Conservation (phyloP, 2,113 vertebrate species). For the Ivindomyrus marchei region DNA sequence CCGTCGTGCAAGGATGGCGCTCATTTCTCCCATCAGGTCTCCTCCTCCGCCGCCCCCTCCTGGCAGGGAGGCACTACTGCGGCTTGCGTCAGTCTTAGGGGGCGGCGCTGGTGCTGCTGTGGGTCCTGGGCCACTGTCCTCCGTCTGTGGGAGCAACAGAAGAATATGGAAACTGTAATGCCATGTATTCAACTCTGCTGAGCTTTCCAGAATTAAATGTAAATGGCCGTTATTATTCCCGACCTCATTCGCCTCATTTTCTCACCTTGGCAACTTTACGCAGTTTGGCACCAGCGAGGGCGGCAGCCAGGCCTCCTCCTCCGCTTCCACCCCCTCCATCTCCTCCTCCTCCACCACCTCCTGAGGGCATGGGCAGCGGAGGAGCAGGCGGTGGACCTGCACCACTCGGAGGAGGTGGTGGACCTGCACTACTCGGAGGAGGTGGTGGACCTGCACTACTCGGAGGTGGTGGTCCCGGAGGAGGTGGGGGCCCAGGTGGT, state of each 20-base stretch:
- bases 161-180: not conserved
- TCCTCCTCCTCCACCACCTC: slow-evolving; percentile 27
- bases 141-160: slow-evolving; percentile 51
- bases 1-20: slow-evolving; percentile 81
- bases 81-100: slow-evolving; percentile 59
- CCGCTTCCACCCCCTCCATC: slow-evolving; percentile 34
- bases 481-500: slow-evolving; percentile 50
- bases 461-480: slow-evolving; percentile 59
- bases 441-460: slow-evolving; percentile 42
- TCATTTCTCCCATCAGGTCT: slow-evolving; percentile 86
- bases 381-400: slow-evolving; percentile 57
- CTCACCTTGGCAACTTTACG: slow-evolving; percentile 76
- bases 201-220: not conserved
- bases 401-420: slow-evolving; percentile 55
- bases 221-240: not conserved
- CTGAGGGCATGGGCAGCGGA: slow-evolving; percentile 59
- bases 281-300: slow-evolving; percentile 78
- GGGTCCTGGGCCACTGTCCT: slow-evolving; percentile 49
- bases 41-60: slow-evolving; percentile 53
- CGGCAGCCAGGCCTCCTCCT: slow-evolving; percentile 66
- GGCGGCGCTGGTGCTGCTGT: slow-evolving; percentile 30
- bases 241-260: not conserved
- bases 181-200: not conserved
- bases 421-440: slow-evolving; percentile 45
- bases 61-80: slow-evolving; percentile 55